Conservation (phyloP, 1,140 invertebrate genomes). For the Drosophila santomea region DNA sequence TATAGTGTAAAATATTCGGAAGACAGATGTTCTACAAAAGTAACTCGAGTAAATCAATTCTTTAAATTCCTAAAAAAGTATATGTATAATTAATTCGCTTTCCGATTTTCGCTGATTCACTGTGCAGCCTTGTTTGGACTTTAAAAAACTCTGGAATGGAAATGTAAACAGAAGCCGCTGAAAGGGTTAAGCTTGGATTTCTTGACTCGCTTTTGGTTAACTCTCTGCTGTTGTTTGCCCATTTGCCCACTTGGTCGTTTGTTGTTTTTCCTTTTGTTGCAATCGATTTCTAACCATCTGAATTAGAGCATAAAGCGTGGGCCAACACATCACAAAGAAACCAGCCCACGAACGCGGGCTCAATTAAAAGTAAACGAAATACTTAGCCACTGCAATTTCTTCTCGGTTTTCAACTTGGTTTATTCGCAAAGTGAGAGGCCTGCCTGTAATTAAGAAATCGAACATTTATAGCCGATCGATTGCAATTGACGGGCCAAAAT, state of each 20-base stretch:
- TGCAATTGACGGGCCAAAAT: conserved; percentile 48
- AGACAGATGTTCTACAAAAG: no score
- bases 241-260: conserved; percentile 13
- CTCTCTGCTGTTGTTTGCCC: conserved; percentile 30
- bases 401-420: background rate
- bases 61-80: no score
- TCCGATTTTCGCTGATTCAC: conserved; percentile 33
- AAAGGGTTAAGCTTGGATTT: conserved; percentile 55
- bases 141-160: conserved; percentile 22
- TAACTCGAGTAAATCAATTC: no score
- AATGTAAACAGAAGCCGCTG: conserved; percentile 30
- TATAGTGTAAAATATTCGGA: no score
- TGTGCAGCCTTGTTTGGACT: conserved; percentile 35
- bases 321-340: conserved; percentile 55
- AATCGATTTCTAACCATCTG: conserved; percentile 80
- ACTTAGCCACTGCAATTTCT: conserved; percentile 49
- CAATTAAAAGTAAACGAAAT: conserved; percentile 70
- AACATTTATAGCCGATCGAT: conserved; percentile 40
- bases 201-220: conserved; percentile 44
- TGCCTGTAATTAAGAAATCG: conserved; percentile 61
- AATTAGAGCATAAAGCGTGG: conserved; percentile 81
- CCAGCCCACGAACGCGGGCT: conserved; percentile 61
- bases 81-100: conserved; percentile 22
- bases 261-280: conserved; percentile 44
- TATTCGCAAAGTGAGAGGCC: conserved; percentile 54